Conservation (phyloP, 1,140 invertebrate species). For the Hylaeus volcanicus region DNA sequence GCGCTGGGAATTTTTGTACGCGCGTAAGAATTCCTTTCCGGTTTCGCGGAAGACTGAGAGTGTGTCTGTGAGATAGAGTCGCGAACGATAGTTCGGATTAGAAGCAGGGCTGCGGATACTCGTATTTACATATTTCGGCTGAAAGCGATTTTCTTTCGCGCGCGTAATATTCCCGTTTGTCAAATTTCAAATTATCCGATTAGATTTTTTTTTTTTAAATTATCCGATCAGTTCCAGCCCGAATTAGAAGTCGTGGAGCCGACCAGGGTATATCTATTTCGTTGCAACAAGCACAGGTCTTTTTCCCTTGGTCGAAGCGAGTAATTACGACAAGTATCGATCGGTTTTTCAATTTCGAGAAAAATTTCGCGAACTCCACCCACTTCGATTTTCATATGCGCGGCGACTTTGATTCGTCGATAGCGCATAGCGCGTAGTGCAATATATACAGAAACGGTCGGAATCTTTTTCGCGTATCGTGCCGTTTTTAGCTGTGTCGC, state of each 20-base stretch:
- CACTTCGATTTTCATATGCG: background rate
- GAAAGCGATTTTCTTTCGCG: too few species aligned
- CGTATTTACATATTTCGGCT: too few species aligned
- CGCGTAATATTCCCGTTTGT: too few species aligned
- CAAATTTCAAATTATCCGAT: too few species aligned
- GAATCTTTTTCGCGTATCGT: conserved; percentile 4
- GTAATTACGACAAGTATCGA: background rate
- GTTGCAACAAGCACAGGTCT: conserved; percentile 78
- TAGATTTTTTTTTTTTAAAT: too few species aligned
- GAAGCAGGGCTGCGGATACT: too few species aligned
- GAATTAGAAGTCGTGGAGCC: conserved; percentile 33
- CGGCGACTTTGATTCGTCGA: conserved; percentile 27
- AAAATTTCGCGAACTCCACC: background rate
- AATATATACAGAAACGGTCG: conserved; percentile 41
- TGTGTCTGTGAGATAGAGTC: background rate
- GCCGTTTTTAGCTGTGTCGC: background rate
- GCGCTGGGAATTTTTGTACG: background rate
- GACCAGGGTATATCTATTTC: conserved; percentile 50
- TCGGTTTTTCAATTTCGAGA: background rate
- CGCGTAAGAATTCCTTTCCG: conserved; percentile 43
- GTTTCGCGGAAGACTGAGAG: background rate
- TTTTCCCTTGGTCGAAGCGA: conserved; percentile 40
- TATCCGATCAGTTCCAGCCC: background rate
- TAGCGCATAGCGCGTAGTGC: conserved; percentile 33
- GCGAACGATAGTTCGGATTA: background rate